These are phyloP conservation scores for Orius insidiosus DNA, from an alignment of 1,140 invertebrate genomes.

Conservation along the genomic window DNA sequence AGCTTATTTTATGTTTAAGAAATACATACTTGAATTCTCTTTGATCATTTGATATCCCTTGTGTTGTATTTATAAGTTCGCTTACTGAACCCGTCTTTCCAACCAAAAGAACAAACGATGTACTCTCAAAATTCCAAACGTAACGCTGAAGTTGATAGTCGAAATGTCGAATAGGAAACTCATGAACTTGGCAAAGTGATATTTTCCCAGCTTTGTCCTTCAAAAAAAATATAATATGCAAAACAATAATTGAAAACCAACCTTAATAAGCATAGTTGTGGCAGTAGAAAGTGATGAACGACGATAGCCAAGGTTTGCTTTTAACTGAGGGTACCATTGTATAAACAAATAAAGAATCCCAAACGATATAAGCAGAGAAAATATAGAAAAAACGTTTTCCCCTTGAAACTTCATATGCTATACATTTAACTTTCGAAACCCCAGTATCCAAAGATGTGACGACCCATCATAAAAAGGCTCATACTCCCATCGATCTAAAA, in stretches of 20 bases:
- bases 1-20: constrained; percentile 2
- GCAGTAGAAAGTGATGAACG: constrained; percentile 48
- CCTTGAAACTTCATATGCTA: neutral
- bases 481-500: constrained; percentile 8
- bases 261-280: constrained; percentile 55
- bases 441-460: constrained; percentile 13
- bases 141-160: constrained; percentile 12
- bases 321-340: constrained; percentile 68
- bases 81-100: constrained; percentile 8
- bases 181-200: constrained; percentile 9
- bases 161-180: constrained; percentile 10
- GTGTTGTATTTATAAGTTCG: constrained; percentile 10
- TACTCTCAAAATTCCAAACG: constrained; percentile 7
- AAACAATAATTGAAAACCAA: constrained; percentile 22
- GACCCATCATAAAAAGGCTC: constrained; percentile 14
- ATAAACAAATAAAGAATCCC: constrained; percentile 37
- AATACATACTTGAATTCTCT: constrained; percentile 1
- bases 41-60: constrained; percentile 1
- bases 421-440: constrained; percentile 12
- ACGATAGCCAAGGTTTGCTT: constrained; percentile 36
- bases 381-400: constrained; percentile 5
- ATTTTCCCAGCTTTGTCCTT: constrained; percentile 12
- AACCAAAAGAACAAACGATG: constrained; percentile 4
- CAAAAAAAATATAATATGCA: constrained; percentile 1
- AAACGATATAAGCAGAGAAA: constrained; percentile 3